phyloP scores from a whole-genome alignment of 2,113 vertebrate species.

The Gavialis gangeticus region DNA sequence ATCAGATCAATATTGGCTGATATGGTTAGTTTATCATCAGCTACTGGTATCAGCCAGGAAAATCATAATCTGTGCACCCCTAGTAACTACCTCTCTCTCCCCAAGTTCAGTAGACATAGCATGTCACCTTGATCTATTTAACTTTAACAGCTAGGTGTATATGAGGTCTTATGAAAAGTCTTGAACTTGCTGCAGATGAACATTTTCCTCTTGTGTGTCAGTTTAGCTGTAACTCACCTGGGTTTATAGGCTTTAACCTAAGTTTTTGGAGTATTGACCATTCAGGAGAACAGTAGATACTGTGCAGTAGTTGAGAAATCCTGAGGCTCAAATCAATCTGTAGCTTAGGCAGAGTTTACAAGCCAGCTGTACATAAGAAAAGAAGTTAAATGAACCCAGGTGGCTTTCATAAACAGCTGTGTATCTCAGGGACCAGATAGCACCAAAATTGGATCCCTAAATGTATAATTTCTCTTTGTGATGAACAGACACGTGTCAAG shows the following conservation, averaged over 20 bases:
- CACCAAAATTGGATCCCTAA: not conserved
- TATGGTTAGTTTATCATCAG: too few species aligned
- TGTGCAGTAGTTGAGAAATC: not conserved
- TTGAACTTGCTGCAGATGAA: not conserved
- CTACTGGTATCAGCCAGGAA: too few species aligned
- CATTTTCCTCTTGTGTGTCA: accelerated
- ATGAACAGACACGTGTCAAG: not conserved
- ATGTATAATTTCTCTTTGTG: not conserved
- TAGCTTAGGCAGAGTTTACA: accelerated
- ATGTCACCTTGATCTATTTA: not conserved
- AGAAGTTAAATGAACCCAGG: not conserved
- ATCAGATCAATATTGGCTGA: too few species aligned
- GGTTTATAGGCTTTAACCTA: not conserved
- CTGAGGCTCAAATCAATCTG: not conserved
- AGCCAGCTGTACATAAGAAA: not conserved
- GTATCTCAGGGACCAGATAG: not conserved
- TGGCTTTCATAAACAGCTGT: not conserved
- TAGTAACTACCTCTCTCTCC: too few species aligned
- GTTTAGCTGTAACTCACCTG: not conserved
- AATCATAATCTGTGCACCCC: too few species aligned
- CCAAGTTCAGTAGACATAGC: not conserved
- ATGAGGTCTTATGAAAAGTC: not conserved
- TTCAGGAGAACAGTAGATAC: not conserved
- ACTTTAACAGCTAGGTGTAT: not conserved
- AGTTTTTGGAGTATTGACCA: not conserved